Evolutionary conservation across 1,140 invertebrate genomes (phyloP), one percentile per base, ranked within the genome.

Genomic region (Brachionus koreanus): DNA sequence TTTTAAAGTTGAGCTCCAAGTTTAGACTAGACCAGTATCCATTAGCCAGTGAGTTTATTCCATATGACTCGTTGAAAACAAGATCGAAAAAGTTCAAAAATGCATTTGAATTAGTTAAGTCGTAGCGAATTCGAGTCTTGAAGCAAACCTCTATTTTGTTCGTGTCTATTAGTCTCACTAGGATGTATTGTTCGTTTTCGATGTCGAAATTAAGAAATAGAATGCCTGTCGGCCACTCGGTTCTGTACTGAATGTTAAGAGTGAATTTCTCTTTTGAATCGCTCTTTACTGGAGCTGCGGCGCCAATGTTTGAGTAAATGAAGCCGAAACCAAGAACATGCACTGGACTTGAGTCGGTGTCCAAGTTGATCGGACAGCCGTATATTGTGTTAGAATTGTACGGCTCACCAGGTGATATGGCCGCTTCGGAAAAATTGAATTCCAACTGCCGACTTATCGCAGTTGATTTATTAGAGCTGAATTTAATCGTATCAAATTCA

Each of bases 71-170:
- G 39, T 79, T 79, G 23, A 79, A 65, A 3, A 37, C 3, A 13
- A 79, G 23, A 61, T 79, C 61, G 33, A 79, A 79, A 61, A 16
- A 79, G 39, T 79, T 79, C 7, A 43, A n/a, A 65, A 79, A 79
- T n/a, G 61, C 46, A 6, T 79, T 57, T 5, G 35, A 29, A 16
- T 61, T 43, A 1, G 35, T 57, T 42, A 42, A 13, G 9, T 79
- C 35, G 37, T 79, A 79, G 19, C 76, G 19, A 16, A 79, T 35
- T 3, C 76, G 46, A 9, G 76, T 61, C 16, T 79, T 79, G 12
- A 79, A 33, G 35, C 37, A 61, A 19, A 79, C 13, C 5, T 79
- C 49, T 1, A 79, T 79, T 65, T 19, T 19, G 33, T 79, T 57
- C 5, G 23, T 19, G 16, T 57, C 33, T 12, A 37, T 7, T 16